Evolutionary conservation across 2,888 invertebrate species (phyloP).

Genomic region (Mesorhabditis spiculigera): DNA sequence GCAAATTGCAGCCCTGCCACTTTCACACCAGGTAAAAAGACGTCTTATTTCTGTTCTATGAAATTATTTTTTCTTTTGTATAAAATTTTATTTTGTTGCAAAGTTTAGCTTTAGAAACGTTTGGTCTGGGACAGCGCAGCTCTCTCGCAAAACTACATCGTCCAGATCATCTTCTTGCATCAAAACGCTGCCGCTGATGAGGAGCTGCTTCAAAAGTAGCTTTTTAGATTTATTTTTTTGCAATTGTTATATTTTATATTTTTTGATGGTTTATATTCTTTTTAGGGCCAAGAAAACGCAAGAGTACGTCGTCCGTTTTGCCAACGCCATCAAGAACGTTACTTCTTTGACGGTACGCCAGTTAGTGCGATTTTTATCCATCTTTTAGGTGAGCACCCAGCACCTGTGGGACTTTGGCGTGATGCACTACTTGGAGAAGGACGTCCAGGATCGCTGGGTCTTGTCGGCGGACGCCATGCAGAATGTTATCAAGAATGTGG

Average conservation of each 20-base stretch:
- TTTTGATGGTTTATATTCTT: not conserved
- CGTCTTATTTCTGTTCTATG: not conserved
- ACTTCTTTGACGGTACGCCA: not conserved
- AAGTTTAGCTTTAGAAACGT: slow-evolving; percentile 24
- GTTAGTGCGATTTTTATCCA: not conserved
- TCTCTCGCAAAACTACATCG: slow-evolving; percentile 35
- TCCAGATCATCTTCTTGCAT: slow-evolving; percentile 50
- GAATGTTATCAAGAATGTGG: slow-evolving; percentile 23
- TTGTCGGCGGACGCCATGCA: slow-evolving; percentile 25
- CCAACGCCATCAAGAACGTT: not conserved
- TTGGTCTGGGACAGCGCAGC: slow-evolving; percentile 44
- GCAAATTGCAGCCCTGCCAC: slow-evolving; percentile 40
- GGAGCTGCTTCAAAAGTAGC: slow-evolving; percentile 7
- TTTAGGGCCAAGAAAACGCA: not conserved
- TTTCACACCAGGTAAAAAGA: slow-evolving; percentile 31
- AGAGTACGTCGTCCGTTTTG: not conserved
- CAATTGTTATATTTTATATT: no score
- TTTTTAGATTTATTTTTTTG: not conserved
- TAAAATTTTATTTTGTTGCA: not conserved
- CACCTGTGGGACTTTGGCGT: slow-evolving; percentile 51
- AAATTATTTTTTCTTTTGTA: not conserved
- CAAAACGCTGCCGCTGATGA: slow-evolving; percentile 21
- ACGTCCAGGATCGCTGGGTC: slow-evolving; percentile 38
- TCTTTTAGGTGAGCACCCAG: slow-evolving; percentile 29
- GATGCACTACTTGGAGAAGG: slow-evolving; percentile 28